These are phyloP conservation scores for Aurelia aurita complex sp. Pacific DNA, from an alignment of 30 jellyfish, hydroid and myxozoan species.

Conservation along the genomic window DNA sequence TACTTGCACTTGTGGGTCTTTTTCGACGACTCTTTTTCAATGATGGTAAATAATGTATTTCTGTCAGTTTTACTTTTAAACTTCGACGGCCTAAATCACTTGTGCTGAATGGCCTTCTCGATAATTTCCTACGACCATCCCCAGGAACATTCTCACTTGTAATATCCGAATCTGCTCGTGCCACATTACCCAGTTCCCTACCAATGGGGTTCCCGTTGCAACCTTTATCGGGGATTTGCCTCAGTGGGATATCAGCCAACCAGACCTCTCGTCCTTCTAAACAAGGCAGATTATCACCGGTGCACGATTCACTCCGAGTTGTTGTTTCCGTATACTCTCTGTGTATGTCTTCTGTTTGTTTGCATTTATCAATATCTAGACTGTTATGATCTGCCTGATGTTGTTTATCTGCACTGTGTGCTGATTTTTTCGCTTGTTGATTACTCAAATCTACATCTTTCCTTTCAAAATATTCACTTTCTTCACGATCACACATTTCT, in stretches of 20 bases:
- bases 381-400: neutral
- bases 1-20: conserved; percentile 29
- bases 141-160: no score
- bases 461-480: no score
- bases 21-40: conserved; percentile 26
- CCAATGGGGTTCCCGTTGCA: no score
- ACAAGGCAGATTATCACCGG: neutral
- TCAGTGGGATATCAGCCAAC: conserved; percentile 2
- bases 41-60: conserved; percentile 43
- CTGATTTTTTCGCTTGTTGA: no score
- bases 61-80: neutral
- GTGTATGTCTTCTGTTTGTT: neutral
- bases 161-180: no score
- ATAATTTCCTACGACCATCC: neutral
- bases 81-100: conserved; percentile 13
- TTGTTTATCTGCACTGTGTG: no score
- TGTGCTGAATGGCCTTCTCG: conserved; percentile 19
- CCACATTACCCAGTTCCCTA: no score
- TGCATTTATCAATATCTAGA: neutral
- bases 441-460: no score
- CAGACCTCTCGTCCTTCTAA: neutral
- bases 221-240: neutral
- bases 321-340: neutral
- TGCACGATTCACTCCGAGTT: neutral
- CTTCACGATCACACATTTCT: no score